A percentile compares a stretch with the other conserved stretches of the same genome.
These are phyloP conservation scores for Lampropteryx suffumata DNA, from an alignment of 2,888 invertebrate genomes.

Conservation along the genomic window DNA sequence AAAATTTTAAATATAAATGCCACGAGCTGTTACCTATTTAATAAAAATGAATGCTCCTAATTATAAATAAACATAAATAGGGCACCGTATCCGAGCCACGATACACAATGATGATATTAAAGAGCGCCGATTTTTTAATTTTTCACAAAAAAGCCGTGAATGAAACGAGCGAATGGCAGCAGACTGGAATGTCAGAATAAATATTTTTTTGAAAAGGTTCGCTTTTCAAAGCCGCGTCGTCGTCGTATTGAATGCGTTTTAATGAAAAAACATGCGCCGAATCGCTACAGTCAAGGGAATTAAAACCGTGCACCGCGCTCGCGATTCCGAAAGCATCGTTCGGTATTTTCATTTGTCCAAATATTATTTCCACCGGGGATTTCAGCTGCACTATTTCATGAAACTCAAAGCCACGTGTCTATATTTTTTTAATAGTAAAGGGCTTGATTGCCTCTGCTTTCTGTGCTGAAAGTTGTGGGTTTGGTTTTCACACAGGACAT, in stretches of 20 bases:
- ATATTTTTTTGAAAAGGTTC: slow-evolving; percentile 79
- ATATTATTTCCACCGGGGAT: slow-evolving; percentile 72
- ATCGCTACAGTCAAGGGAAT: slow-evolving; percentile 82
- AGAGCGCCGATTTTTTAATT: slow-evolving; percentile 53
- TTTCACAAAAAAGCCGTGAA: slow-evolving; percentile 60
- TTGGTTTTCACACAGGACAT: too few species aligned
- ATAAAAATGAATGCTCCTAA: slow-evolving; percentile 19
- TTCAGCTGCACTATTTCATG: slow-evolving; percentile 54
- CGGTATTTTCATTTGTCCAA: slow-evolving; percentile 76
- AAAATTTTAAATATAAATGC: slow-evolving; percentile 2
- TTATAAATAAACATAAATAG: slow-evolving; percentile 16
- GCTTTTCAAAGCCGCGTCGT: slow-evolving; percentile 77
- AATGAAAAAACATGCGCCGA: slow-evolving; percentile 83
- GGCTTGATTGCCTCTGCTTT: slow-evolving; percentile 49
- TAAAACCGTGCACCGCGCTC: slow-evolving; percentile 71
- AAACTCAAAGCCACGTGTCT: slow-evolving; percentile 50
- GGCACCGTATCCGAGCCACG: slow-evolving; percentile 2
- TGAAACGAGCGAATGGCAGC: slow-evolving; percentile 56
- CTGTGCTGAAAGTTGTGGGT: too few species aligned
- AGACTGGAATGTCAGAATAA: slow-evolving; percentile 72
- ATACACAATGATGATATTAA: slow-evolving; percentile 35
- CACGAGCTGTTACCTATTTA: slow-evolving; percentile 11
- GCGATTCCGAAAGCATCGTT: slow-evolving; percentile 65
- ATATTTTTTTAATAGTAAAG: too few species aligned
- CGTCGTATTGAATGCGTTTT: slow-evolving; percentile 82